Evolutionary conservation across 2,113 vertebrate species (phyloP).

Genomic region (Agapornis roseicollis): DNA sequence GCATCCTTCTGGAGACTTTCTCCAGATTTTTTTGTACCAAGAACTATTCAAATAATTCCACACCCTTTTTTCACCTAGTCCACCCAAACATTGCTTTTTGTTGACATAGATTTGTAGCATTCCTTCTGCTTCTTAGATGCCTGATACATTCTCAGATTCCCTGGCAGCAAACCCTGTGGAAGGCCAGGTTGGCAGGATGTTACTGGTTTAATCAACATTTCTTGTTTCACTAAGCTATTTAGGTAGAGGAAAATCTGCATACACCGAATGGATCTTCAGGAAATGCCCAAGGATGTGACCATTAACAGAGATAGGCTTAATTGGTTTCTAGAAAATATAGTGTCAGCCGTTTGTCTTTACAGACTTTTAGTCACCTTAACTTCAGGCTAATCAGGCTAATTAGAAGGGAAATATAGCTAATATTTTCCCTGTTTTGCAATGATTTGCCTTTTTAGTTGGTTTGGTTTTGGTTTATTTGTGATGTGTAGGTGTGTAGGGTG

Average conservation of each 20-base stretch:
- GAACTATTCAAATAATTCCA: neutral
- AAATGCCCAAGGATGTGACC: neutral
- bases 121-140: neutral
- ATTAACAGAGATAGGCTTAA: neutral
- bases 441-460: neutral
- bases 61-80: neutral
- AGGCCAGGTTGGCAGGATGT: neutral
- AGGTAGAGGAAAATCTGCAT: neutral
- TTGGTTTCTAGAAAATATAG: neutral
- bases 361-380: neutral
- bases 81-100: neutral
- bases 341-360: neutral
- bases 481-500: neutral
- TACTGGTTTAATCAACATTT: neutral
- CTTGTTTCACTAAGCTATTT: neutral
- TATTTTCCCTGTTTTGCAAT: neutral
- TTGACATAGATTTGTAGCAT: neutral
- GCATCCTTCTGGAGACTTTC: neutral
- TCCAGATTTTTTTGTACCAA: neutral
- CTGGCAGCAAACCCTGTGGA: neutral
- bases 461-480: neutral
- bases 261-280: neutral
- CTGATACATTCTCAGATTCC: neutral
- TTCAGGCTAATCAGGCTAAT: neutral
- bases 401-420: neutral